Conservation (phyloP, 2,113 vertebrate genomes). For the Lepidothrix coronata region DNA sequence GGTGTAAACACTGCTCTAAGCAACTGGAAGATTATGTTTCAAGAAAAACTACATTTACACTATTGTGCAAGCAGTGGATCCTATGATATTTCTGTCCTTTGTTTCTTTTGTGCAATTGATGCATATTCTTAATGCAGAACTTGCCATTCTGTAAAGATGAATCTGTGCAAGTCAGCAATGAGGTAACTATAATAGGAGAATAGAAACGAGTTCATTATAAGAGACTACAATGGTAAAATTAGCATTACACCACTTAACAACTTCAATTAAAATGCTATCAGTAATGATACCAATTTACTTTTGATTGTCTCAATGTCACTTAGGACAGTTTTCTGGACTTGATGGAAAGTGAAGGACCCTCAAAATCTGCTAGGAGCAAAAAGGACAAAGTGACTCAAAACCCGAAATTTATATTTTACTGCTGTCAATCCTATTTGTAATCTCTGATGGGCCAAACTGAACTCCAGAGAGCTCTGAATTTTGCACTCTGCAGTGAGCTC, state of each 20-base stretch:
- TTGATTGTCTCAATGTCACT: neutral
- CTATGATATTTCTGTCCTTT: neutral
- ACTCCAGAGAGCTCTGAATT: neutral
- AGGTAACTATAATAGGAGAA: neutral
- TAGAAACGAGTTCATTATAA: neutral
- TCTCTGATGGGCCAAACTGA: neutral
- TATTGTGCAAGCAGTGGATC: neutral
- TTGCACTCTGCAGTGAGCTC: neutral
- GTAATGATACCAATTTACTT: neutral
- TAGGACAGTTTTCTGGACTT: neutral
- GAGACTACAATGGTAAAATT: neutral
- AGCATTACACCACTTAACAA: neutral
- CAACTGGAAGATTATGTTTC: neutral
- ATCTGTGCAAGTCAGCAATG: neutral
- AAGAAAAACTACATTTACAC: neutral
- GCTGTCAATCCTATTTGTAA: neutral
- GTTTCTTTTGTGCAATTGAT: neutral
- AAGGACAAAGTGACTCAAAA: neutral
- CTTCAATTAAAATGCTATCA: neutral
- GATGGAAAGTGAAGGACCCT: neutral
- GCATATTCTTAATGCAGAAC: neutral
- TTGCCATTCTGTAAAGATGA: neutral
- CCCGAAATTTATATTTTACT: neutral
- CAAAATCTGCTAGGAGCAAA: neutral
- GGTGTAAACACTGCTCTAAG: constrained; percentile 42